Conservation (phyloP, 1,140 invertebrate genomes). For the Nixonia krombeini region DNA sequence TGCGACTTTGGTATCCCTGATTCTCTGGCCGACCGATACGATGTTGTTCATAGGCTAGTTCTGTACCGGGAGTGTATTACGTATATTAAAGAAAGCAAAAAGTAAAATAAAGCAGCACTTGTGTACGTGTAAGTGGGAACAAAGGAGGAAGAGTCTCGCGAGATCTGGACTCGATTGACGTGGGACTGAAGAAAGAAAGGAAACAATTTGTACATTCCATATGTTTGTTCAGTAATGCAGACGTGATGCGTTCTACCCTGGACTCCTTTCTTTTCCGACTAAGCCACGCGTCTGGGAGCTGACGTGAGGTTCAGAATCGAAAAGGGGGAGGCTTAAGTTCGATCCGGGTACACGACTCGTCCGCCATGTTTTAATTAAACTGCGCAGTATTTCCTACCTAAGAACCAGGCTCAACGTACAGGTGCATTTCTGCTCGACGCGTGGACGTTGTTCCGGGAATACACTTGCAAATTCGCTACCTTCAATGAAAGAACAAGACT, state of each 20-base stretch:
- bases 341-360: constrained; percentile 12
- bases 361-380: constrained; percentile 48
- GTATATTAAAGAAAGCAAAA: constrained; percentile 15
- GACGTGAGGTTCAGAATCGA: constrained; percentile 1
- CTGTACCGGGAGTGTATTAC: constrained; percentile 34
- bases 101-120: constrained; percentile 15
- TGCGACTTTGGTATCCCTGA: background rate
- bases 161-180: too few relatives aligned
- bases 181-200: constrained; percentile 22
- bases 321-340: too few relatives aligned
- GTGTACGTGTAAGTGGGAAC: constrained; percentile 14
- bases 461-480: background rate
- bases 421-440: constrained; percentile 45
- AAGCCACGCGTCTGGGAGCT: constrained; percentile 14
- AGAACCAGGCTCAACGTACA: constrained; percentile 54
- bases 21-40: constrained; percentile 6
- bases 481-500: too few relatives aligned
- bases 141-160: constrained; percentile 11
- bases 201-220: constrained; percentile 80
- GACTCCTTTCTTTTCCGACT: too few relatives aligned
- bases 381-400: constrained; percentile 60
- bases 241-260: background rate
- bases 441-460: background rate
- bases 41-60: constrained; percentile 35
- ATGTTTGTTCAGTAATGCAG: constrained; percentile 68